Evolutionary conservation across 2,113 vertebrate species (phyloP).

Genomic region (Sander vitreus): DNA sequence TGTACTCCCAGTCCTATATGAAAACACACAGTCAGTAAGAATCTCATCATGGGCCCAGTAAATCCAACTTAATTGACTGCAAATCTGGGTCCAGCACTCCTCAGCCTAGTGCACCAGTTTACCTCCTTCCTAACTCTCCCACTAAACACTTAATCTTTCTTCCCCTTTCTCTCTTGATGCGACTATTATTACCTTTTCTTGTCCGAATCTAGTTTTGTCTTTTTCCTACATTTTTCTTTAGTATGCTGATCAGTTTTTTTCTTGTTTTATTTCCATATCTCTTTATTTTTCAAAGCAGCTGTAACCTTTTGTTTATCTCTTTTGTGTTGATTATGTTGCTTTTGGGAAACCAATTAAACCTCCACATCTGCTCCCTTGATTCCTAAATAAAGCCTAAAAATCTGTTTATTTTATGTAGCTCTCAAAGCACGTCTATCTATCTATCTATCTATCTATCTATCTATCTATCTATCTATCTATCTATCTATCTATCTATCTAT

Average conservation of each 20-base stretch:
- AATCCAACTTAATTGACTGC: slow-evolving; percentile 86
- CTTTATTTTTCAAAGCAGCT: background rate
- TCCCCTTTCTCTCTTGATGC: background rate
- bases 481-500: background rate
- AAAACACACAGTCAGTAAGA: slow-evolving; percentile 69
- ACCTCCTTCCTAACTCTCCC: slow-evolving; percentile 9
- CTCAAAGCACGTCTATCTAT: background rate
- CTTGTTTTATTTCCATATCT: background rate
- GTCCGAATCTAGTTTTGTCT: background rate
- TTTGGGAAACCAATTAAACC: background rate
- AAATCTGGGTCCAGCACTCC: slow-evolving; percentile 77
- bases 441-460: background rate
- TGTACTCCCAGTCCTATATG: slow-evolving; percentile 78
- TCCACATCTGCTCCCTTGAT: background rate
- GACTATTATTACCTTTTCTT: background rate
- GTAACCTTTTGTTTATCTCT: background rate
- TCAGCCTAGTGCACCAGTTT: slow-evolving; percentile 50
- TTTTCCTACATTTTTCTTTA: background rate
- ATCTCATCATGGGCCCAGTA: slow-evolving; percentile 68
- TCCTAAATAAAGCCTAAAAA: slow-evolving; percentile 5
- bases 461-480: background rate
- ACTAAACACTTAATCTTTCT: slow-evolving; percentile 9
- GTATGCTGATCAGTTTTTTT: background rate
- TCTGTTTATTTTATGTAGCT: background rate
- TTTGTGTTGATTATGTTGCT: slow-evolving; percentile 1